Evolutionary conservation across 2,888 invertebrate genomes (phyloP).

Genomic region (Dyspetes luteomarginatus): DNA sequence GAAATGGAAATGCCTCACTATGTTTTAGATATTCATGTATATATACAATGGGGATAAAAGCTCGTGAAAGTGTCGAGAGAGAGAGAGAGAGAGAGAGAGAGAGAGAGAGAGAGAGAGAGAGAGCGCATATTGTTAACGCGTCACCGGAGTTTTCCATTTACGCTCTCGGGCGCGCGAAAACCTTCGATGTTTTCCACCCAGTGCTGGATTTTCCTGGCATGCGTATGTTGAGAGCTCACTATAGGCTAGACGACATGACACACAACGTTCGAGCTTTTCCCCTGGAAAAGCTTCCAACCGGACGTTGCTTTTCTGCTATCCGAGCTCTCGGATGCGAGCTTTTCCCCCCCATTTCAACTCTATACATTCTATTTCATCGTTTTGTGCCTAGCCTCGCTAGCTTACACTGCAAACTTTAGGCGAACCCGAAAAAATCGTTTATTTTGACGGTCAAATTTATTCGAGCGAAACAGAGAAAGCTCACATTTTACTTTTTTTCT

Average conservation of each 20-base stretch:
- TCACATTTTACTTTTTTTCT: too few relatives aligned
- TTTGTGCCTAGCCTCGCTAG: too few relatives aligned
- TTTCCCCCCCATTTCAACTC: neutral
- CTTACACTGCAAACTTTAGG: too few relatives aligned
- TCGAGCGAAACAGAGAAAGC: too few relatives aligned
- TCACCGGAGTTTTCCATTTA: slow-evolving; percentile 59
- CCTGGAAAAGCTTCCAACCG: neutral
- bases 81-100: too few relatives aligned
- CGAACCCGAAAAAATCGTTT: too few relatives aligned
- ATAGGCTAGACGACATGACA: slow-evolving; percentile 36
- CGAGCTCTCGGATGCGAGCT: neutral
- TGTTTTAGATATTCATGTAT: neutral
- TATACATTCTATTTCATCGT: neutral
- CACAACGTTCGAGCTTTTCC: slow-evolving; percentile 22
- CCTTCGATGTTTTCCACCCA: slow-evolving; percentile 46
- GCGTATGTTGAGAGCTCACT: too few relatives aligned
- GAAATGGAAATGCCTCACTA: neutral
- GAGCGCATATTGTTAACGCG: slow-evolving; percentile 57
- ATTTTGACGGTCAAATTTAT: too few relatives aligned
- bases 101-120: too few relatives aligned
- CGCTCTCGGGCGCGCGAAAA: slow-evolving; percentile 13
- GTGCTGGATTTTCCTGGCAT: neutral
- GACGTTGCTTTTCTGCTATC: neutral
- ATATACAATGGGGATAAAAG: slow-evolving; percentile 45
- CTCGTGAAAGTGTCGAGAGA: slow-evolving; percentile 46